Base-by-base conservation (phyloP, 2,888 invertebrate species). In the Phengaris alcon region DNA sequence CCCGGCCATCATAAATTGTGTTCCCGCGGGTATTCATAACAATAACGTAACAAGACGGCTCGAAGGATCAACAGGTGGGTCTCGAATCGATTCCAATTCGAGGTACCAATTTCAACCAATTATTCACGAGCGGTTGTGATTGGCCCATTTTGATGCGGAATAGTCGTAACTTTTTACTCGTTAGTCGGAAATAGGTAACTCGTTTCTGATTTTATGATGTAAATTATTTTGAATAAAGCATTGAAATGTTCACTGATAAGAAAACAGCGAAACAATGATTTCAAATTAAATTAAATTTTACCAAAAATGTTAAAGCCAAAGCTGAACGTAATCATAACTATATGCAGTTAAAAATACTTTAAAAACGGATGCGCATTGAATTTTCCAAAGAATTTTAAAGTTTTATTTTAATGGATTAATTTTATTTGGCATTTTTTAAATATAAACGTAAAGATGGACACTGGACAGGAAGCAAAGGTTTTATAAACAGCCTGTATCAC, bases 1-100 rank as follows among this genome's bases (percentile, higher is more conserved):
- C 92, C 86, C 79, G 87, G 84, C 85, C 84, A 85, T 86, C 86
- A 86, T 89, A 90, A 89, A 87, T 88, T 90, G 88, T 88, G 87
- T 86, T 90, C 90, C 88, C 88, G 81, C 82, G 86, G 85, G 88
- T 80, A 86, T 86, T 85, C 81, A 82, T 80, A 81, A 83, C 80
- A 85, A 84, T 68, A 86, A 84, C 82, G 83, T 85, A 83, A 83
- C 81, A 82, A 83, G 77, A 88, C 87, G 89, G 84, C 79, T 77
- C 75, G 68, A 70, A 44, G 75, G 75, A 75, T 35, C 57, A 69
- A 35, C 75, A 75, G 57, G 70, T 51, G 68, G 74, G 70, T 70
- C 51, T 51, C 48, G 51, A 70, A 70, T 70, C 22, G 70, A 70
- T 70, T 70, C 51, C 70, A 10, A 70, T 70, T 70, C 70, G 48